Evolutionary conservation across 1,140 invertebrate species (phyloP), one percentile per base, ranked within the genome.

Genomic region (Triops cancriformis): DNA sequence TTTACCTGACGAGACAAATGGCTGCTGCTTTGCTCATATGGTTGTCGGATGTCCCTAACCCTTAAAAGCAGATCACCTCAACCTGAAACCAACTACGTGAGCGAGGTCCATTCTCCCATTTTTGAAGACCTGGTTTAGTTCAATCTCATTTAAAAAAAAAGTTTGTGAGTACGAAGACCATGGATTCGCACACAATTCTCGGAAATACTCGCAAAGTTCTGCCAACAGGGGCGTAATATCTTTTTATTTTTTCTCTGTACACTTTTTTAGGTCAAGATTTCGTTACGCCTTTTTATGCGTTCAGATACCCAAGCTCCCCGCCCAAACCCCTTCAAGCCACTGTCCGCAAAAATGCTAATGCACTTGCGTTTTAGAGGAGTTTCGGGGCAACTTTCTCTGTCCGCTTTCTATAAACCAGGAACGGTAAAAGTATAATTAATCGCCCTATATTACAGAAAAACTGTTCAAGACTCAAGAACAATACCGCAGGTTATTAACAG

Each of bases 11-110:
- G 9, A 64, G 51, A 5, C 23, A 23, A n/a, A n/a, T 64, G n/a
- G n/a, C n/a, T n/a, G 18, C 14, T 23, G 23, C 23, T 64, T 23
- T 64, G 51, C 14, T 18, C 51, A 64, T 64, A 64, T 18, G 14
- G 23, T 23, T 64, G 23, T 64, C 14, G 51, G 23, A 23, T 18
- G 31, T 37, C 31, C 51, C 51, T 64, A 64, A 64, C 12, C 51
- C n/a, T 23, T 23, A 64, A 64, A 64, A 64, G 51, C 51, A 64
- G 51, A 64, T 64, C 51, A 64, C 51, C 51, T 64, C n/a, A 64
- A 64, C 51, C 51, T 64, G 51, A 64, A 64, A 64, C 51, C 18
- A 14, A 23, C 3, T 14, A 23, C 51, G 18, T 64, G 51, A 64
- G 10, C 51, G 14, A 18, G 51, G 23, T 64, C 51, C 51, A 64